Evolutionary conservation across 2,888 invertebrate genomes (phyloP), one percentile per base, ranked within the genome.

Genomic region (Andrena bicolor): DNA sequence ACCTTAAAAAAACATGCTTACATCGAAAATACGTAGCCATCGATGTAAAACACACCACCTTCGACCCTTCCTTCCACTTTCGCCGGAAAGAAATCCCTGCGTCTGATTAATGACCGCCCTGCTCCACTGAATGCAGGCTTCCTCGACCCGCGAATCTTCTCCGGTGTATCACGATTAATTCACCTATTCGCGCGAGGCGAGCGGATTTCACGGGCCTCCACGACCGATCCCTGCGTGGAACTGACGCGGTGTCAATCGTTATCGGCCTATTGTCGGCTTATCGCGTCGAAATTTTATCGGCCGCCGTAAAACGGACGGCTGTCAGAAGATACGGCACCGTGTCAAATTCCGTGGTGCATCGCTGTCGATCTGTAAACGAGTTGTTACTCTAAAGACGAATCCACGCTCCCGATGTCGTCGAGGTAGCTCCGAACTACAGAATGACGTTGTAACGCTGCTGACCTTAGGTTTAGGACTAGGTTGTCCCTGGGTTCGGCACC

Each of bases 271-370:
- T 1, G 23, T 32, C 61, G 23, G 49, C 65, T 80, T 80, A 78
- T 72, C 72, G 35, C 35, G 8, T 6, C 4, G 64, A 68, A 79
- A 70, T 64, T 75, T 75, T 79, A 75, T 79, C 69, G 56, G 48
- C 7, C 20, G 30, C 13, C 49, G 32, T 68, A 23, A 53, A 66
- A 77, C n/a, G 10, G 53, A 56, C 28, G 64, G 7, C 35, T 23
- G 71, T 49, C 4, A 26, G n/a, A 41, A 26, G 32, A 20, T 35
- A 74, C 41, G n/a, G 1, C 8, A 10, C 2, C 10, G 32, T 20
- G 6, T 79, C 20, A 63, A 64, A 68, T 69, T 26, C 16, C 53
- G 23, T 0, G 32, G 7, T 20, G 58, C 20, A 20, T 71, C 73
- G 66, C 58, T 60, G 56, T n/a, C 28, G 10, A 6, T 41, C n/a